Evolutionary conservation across 2,113 vertebrate genomes (phyloP).

Genomic region (pig (Sus scrofa)): T2T-Sscrofa CM000812.6:68034501-68035000

Average conservation of each 20-base stretch:
- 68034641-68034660: not conserved
- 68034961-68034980: slow-evolving; percentile 17
- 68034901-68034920: not conserved
- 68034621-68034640: not conserved
- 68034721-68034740: not conserved
- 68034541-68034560: not conserved
- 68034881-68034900: not conserved
- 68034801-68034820: not conserved
- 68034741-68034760: not conserved
- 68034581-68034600: not conserved
- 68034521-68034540: not conserved
- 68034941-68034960: slow-evolving; percentile 38
- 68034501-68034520: not conserved
- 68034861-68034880: not conserved
- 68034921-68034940: not conserved
- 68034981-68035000: slow-evolving; percentile 60
- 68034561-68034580: not conserved
- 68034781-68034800: not conserved
- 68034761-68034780: not conserved
- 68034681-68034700: not conserved
- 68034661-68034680: not conserved
- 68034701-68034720: not conserved
- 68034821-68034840: not conserved
- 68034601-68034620: not conserved
- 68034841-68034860: not conserved